Percentiles rank a stretch among this genome's conserved stretches.
Evolutionary conservation across 2,113 vertebrate genomes (phyloP).

Genomic region (Rhinopomastus cyanomelas): DNA sequence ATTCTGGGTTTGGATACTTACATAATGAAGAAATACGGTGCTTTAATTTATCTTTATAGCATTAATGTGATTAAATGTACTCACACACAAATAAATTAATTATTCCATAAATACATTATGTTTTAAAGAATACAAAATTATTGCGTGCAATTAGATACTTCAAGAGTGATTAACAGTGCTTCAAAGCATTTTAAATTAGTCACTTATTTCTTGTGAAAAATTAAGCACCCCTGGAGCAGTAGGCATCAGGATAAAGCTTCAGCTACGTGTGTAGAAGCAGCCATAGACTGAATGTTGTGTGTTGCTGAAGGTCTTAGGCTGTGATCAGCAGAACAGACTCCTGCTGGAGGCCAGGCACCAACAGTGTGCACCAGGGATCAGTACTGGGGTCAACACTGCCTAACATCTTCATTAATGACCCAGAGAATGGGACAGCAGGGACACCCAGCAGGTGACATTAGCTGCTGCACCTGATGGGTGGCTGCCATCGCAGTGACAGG

Average conservation of each 20-base stretch:
- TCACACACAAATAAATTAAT: conserved; percentile 41
- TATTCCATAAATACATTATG: conserved; percentile 41
- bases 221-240: not conserved
- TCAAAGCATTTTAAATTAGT: conserved; percentile 42
- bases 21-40: not conserved
- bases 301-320: not conserved
- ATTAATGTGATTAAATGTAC: conserved; percentile 54
- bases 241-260: not conserved
- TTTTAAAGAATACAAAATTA: conserved; percentile 51
- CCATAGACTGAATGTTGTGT: not conserved
- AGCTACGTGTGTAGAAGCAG: not conserved
- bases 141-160: conserved; percentile 10
- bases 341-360: not conserved
- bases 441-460: not conserved
- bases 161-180: conserved; percentile 31
- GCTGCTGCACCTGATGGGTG: not conserved
- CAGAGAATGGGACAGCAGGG: not conserved
- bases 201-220: conserved; percentile 41
- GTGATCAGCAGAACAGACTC: not conserved
- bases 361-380: accelerated
- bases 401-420: not conserved
- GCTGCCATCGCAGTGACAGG: not conserved
- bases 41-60: conserved; percentile 44
- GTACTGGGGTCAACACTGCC: not conserved
- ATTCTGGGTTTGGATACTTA: not conserved